Evolutionary conservation across 1,140 invertebrate genomes (phyloP).

Genomic region (Brachystomella parvula): DNA sequence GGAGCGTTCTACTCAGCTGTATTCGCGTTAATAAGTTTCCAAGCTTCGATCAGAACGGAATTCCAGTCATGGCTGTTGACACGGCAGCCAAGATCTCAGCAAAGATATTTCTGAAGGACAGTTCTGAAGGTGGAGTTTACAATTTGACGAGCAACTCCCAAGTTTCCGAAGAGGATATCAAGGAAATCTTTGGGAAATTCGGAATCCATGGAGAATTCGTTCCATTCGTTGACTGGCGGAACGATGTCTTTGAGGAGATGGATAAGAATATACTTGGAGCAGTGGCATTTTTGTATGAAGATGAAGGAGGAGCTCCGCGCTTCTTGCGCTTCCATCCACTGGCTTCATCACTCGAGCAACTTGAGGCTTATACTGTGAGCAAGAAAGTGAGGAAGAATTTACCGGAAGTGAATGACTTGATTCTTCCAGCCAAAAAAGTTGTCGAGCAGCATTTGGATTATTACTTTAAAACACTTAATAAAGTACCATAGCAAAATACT

Average conservation of each 20-base stretch:
- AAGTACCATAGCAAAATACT: too few species aligned
- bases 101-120: neutral
- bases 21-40: slow-evolving; percentile 11
- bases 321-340: neutral
- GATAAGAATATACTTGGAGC: neutral
- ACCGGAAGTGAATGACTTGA: neutral
- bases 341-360: neutral
- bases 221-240: slow-evolving; percentile 1
- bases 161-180: slow-evolving; percentile 2
- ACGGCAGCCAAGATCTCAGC: neutral
- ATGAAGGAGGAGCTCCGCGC: neutral
- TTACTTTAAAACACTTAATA: too few species aligned
- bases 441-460: too few species aligned
- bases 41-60: neutral
- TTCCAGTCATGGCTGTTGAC: slow-evolving; percentile 5
- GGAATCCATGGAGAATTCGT: neutral
- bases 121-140: slow-evolving; percentile 4
- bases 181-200: neutral
- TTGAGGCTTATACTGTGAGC: neutral
- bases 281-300: neutral
- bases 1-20: slow-evolving; percentile 15
- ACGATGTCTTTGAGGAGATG: neutral
- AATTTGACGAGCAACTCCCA: slow-evolving; percentile 12
- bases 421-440: neutral
- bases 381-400: neutral